Conservation (phyloP, 2,797 vertebrate species). For the Enteromius radiatus region DNA sequence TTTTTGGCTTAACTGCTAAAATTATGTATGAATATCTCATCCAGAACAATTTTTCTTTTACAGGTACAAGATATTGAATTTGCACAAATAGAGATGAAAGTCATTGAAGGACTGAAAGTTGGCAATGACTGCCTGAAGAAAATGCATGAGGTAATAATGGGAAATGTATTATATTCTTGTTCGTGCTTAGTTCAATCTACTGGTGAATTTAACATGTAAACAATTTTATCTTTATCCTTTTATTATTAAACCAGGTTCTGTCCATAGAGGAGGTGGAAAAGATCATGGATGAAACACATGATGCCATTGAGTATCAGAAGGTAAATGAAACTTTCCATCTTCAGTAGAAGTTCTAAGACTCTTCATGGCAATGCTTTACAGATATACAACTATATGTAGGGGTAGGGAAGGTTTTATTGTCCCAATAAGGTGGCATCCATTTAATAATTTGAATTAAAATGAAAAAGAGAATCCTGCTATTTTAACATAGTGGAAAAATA, state of each 20-base stretch:
- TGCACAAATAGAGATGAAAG: conserved; percentile 93
- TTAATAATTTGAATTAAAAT: no score
- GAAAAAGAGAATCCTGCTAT: no score
- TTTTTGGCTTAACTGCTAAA: background rate
- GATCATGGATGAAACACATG: conserved; percentile 94
- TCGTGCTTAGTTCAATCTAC: background rate
- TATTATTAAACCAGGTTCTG: conserved; percentile 80
- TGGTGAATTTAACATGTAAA: background rate
- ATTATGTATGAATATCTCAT: background rate
- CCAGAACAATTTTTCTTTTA: conserved; percentile 62
- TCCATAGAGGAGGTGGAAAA: conserved; percentile 94
- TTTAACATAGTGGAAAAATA: no score
- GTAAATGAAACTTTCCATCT: conserved; percentile 66
- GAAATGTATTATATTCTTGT: background rate
- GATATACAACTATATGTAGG: background rate
- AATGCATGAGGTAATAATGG: conserved; percentile 78
- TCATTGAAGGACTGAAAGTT: conserved; percentile 90
- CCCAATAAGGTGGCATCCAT: no score
- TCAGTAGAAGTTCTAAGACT: background rate
- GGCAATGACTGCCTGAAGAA: conserved; percentile 95
- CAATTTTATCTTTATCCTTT: background rate
- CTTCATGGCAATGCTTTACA: background rate
- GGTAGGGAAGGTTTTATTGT: no score
- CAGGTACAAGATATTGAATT: conserved; percentile 91
- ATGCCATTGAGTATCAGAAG: conserved; percentile 92